Evolutionary conservation across 2,888 invertebrate species (phyloP), one percentile per base, ranked within the genome.

Genomic region (Halictus ligatus): DNA sequence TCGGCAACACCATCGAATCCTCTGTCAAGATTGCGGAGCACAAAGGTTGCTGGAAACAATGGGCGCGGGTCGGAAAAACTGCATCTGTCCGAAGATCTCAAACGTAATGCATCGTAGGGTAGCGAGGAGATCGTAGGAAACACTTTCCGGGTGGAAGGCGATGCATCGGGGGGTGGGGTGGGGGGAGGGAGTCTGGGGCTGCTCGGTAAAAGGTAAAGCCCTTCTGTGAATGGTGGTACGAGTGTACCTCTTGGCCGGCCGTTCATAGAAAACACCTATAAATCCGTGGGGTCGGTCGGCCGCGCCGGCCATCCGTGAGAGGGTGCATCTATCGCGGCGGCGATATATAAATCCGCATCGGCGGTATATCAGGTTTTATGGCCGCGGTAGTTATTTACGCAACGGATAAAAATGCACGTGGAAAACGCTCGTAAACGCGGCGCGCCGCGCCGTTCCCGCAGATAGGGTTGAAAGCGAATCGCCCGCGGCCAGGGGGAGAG

Each of bases 291-390:
- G 77, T 73, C 72, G 79, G 75, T 64, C 71, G 80, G 84, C 76
- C 83, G 75, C 10, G 80, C 81, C 82, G 84, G 80, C 78, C 81
- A 84, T 78, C 82, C 80, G 84, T 83, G 88, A 79, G 85, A 88
- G 88, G 88, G 80, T 89, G 86, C 90, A 88, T 91, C 89, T 89
- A 91, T 91, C 88, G 89, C 79, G 83, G 78, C 76, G 90, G 92
- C 92, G 92, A 93, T 93, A 91, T 92, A 93, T 94, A 93, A 93
- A 92, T 93, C 92, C 88, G 90, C 88, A 91, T 89, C 91, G 91
- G 89, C 90, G 88, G 90, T 94, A 93, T 91, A 92, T 93, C 93
- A 93, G 91, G 91, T 92, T 94, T 94, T 93, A 93, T 92, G 91
- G 93, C 89, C 90, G 86, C 86, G 76, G 87, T 91, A 91, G 92